Base-by-base conservation (phyloP, 2,888 invertebrate species). In the Noctua janthina region DNA sequence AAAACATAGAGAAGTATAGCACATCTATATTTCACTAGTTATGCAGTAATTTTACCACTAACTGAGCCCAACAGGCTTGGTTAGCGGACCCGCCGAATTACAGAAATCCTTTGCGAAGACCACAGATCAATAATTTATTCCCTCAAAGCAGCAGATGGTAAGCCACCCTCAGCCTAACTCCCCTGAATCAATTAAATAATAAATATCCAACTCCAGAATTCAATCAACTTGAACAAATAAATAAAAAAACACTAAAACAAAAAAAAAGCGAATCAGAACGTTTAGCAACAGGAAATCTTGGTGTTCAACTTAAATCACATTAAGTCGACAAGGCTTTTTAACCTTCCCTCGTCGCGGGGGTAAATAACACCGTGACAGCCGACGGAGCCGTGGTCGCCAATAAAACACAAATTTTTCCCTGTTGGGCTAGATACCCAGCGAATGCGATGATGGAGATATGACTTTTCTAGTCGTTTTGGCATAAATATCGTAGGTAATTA, bases 341-440 rank as follows among this genome's bases (percentile, higher is more conserved):
- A 88, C 91, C 89, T 88, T 80, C 89, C 89, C 87, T 87, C 86
- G 88, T 87, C 86, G 84, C 85, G 82, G 82, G 88, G 88, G 94
- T 92, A 95, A 95, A 95, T 92, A 95, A 91, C 91, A 89, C 88
- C 89, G 86, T 88, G 91, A 92, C 92, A 92, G 93, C 90, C 89
- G 87, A 90, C 92, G 92, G 92, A 92, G 90, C 92, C 92, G 91
- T 93, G 94, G 94, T 92, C 92, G 91, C 94, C 94, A 95, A 94
- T 95, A 94, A 95, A 95, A 93, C 93, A 93, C 94, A 93, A 95
- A 94, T 96, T 95, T 93, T 93, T 94, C 91, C 92, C 86, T 88
- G 78, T 85, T 74, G 76, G n/a, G 87, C 15, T 78, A 6, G 59
- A 64, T 56, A 1, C 49, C 66, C 29, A 83, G 73, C 74, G 72